Evolutionary conservation across 2,797 vertebrate genomes (phyloP).

Genomic region (Rhinophrynus dorsalis): DNA sequence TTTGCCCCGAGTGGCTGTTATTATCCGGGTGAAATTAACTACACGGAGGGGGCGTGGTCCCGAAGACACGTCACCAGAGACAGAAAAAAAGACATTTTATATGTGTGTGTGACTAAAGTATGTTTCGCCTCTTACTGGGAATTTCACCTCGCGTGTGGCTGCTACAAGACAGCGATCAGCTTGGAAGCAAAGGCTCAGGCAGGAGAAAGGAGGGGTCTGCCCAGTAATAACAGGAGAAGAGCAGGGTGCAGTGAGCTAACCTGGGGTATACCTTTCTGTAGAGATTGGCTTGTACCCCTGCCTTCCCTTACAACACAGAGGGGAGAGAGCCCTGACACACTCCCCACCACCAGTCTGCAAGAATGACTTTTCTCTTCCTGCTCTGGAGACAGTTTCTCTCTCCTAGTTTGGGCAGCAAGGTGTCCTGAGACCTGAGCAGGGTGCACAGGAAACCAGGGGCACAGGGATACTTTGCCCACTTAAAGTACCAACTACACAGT

Average conservation of each 20-base stretch:
- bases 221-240: neutral
- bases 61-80: constrained; percentile 34
- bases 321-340: neutral
- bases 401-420: constrained; percentile 29
- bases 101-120: constrained; percentile 4
- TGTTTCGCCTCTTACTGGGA: constrained; percentile 34
- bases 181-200: neutral
- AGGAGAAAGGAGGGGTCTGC: neutral
- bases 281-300: neutral
- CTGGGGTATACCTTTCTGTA: neutral
- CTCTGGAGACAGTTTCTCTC: constrained; percentile 26
- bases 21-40: constrained; percentile 34
- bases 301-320: neutral
- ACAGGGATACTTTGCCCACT: neutral
- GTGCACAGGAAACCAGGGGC: neutral
- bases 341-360: constrained; percentile 15
- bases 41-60: constrained; percentile 18
- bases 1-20: constrained; percentile 45
- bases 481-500: neutral
- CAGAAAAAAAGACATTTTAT: neutral
- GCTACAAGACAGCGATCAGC: neutral
- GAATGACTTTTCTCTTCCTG: constrained; percentile 29
- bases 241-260: constrained; percentile 11
- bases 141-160: constrained; percentile 15
- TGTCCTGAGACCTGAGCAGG: constrained; percentile 28